A percentile compares a stretch with the other conserved stretches of the same genome.
Conservation (phyloP, 2,797 vertebrate species). For the Babyrousa celebensis region DNA sequence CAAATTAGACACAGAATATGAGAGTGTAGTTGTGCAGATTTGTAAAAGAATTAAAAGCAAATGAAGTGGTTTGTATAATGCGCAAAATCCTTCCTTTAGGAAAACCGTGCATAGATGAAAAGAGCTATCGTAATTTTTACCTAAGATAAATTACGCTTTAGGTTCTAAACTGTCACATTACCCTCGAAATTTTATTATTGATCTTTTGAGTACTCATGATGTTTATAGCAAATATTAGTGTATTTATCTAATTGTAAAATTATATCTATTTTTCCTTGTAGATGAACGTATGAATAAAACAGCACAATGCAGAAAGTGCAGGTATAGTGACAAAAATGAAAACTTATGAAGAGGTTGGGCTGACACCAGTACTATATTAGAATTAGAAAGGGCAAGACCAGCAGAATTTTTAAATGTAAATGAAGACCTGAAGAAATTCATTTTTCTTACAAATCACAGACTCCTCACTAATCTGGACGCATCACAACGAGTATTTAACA, state of each 20-base stretch:
- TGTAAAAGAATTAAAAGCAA: conserved; percentile 30
- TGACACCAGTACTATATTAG: neutral
- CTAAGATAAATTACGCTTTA: conserved; percentile 51
- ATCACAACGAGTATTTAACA: conserved; percentile 55
- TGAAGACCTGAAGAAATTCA: conserved; percentile 41
- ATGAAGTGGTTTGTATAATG: neutral
- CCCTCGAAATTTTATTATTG: neutral
- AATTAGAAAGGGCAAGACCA: neutral
- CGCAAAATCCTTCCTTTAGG: neutral
- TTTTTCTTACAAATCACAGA: conserved; percentile 43
- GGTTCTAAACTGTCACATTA: neutral
- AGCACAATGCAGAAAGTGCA: neutral
- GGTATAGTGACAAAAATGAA: neutral
- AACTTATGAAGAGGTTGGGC: neutral
- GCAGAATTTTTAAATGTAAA: conserved; percentile 47
- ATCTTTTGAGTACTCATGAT: neutral
- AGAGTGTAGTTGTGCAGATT: neutral
- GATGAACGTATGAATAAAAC: conserved; percentile 25
- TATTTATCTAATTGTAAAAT: conserved; percentile 1
- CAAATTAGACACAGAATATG: neutral
- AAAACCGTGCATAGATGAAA: neutral
- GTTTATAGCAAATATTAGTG: neutral
- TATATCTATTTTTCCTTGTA: neutral
- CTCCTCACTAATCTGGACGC: conserved; percentile 30
- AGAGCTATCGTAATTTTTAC: conserved; percentile 11